Evolutionary conservation across 2,888 invertebrate species (phyloP), one percentile per base, ranked within the genome.

Genomic region (Caradrina kadenii): DNA sequence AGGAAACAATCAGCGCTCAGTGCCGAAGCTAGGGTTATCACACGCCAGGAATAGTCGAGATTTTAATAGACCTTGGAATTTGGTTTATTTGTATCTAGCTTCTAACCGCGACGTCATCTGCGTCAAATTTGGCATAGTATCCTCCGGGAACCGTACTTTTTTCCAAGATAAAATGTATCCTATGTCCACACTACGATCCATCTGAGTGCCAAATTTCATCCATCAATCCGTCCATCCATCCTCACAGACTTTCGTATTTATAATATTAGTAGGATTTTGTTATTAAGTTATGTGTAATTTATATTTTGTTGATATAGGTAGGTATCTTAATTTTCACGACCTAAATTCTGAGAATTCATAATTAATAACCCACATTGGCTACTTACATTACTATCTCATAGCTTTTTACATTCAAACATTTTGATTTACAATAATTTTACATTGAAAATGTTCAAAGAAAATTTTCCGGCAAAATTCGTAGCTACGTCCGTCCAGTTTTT

Each of bases 1-100:
- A 76, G 82, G 75, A 84, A 85, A 84, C 83, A 86, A 86, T 87
- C 83, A 83, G 74, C 22, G 69, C 65, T 64, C 22, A 56, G 49
- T 19, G 31, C 31, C 10, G 54, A 8, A 7, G 35, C 17, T 42
- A 78, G 31, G 76, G 76, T 22, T 67, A 58, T 11, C 58, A 54
- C 26, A 11, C 21, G 5, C 3, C 1, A 7, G 0, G 11, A 50
- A 63, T 21, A n/a, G 8, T 48, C 11, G 22, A 22, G 39, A 39
- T 35, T 19, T 13, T 8, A 31, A 17, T 31, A 6, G n/a, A 21
- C 13, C n/a, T 15, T 49, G 26, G 7, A 19, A 17, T 26, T 31
- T 52, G 5, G 1, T 65, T 19, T 0, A 42, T 48, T 35, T 35
- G 8, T 67, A 35, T n/a, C n/a, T n/a, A n/a, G n/a, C n/a, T n/a